Base-by-base conservation (phyloP, 2,113 vertebrate species). In the Columbina picui region DNA sequence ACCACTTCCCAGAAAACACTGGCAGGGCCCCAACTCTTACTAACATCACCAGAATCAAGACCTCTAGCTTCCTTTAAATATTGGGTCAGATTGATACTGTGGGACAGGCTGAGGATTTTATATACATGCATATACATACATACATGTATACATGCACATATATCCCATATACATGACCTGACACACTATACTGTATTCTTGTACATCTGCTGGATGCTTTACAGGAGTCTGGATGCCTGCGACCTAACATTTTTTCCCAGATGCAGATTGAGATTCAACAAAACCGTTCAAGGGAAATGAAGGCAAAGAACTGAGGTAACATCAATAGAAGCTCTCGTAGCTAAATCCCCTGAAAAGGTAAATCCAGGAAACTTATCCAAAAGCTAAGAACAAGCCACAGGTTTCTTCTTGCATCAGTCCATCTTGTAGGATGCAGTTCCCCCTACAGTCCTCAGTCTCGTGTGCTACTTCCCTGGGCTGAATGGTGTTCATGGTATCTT, bases 391-490 rank as follows among this genome's bases (percentile, higher is more conserved):
- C 19, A 49, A 80, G 19, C 7, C 27, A 14, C 38, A 70, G 16
- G 38, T 65, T 50, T 23, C 43, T 68, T 45, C 36, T 55, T 1
- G 1, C 1, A 2, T 21, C 36, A 77, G 75, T 21, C 32, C 18
- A 39, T 6, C 23, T 55, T 50, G 34, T 0, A 0, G 32, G 38
- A 27, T n/a, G 13, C 49, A 73, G 14, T 15, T 61, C 4, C 12
- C 8, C 2, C 6, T 59, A 13, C 0, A 0, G 23, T 59, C n/a
- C 12, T 9, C 47, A 74, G 47, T 41, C 26, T 67, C 0, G 0
- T 52, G 27, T 14, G 14, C 19, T 45, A 16, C n/a, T 63, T 67
- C 29, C 32, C 19, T 47, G n/a, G 38, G 47, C 75, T 73, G n/a
- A 83, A 38, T 12, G 13, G 34, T 18, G 7, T 32, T 61, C 1